Conservation (phyloP, 2,113 vertebrate species). For the Gavialis gangeticus region DNA sequence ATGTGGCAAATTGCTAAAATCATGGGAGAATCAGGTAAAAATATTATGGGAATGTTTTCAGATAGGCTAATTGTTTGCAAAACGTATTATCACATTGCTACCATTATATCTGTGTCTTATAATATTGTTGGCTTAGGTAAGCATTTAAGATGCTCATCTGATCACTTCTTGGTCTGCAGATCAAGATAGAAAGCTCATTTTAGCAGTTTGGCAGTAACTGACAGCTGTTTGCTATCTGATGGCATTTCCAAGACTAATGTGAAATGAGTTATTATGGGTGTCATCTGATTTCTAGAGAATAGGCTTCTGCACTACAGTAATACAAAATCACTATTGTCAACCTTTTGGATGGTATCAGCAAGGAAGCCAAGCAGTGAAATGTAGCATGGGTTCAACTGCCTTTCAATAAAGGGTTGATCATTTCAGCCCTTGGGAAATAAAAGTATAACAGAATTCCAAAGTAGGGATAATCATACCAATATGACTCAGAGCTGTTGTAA, state of each 20-base stretch:
- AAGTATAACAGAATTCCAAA: not conserved
- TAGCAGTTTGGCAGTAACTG: slow-evolving; percentile 3
- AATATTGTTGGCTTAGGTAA: slow-evolving; percentile 21
- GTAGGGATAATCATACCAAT: not conserved
- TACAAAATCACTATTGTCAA: not conserved
- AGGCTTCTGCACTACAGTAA: not conserved
- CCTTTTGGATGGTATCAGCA: not conserved
- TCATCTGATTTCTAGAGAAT: not conserved
- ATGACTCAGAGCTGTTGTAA: not conserved
- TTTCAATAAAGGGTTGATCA: not conserved
- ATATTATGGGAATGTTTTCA: slow-evolving; percentile 1
- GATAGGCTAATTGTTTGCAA: not conserved
- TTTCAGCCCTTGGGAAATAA: not conserved
- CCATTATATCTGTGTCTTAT: not conserved
- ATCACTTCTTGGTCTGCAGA: slow-evolving; percentile 13
- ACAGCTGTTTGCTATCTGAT: not conserved
- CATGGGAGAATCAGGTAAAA: not conserved
- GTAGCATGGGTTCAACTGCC: not conserved
- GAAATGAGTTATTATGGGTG: not conserved
- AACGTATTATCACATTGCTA: not conserved
- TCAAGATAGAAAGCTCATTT: not conserved
- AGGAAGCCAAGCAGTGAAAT: not conserved
- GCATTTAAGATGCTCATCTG: slow-evolving; percentile 12
- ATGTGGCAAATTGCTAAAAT: not conserved
- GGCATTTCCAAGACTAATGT: not conserved